Evolutionary conservation across 2,113 vertebrate genomes (phyloP), one percentile per base, ranked within the genome.

Genomic region (Rhodinocichla rosea): DNA sequence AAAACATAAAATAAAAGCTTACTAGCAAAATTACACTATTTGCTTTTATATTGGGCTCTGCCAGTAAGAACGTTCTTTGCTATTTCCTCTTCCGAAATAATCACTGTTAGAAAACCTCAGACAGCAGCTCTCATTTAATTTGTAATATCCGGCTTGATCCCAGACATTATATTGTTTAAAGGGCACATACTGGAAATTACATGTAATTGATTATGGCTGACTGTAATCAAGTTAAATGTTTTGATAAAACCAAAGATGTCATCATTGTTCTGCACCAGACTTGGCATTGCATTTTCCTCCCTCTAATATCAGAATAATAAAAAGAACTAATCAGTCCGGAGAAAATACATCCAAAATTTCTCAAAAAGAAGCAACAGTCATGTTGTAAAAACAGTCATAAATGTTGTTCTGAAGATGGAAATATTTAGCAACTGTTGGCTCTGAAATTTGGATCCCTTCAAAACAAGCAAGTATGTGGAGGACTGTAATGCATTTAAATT

Each of bases 171-270:
- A 21, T 12, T 16, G 55, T 77, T 95, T 96, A 94, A 94, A 96
- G 71, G 74, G 37, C 60, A 88, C 44, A 67, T 77, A 69, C 55
- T 55, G 26, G 63, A 93, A 96, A 84, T 87, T 64, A 68, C 53
- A 59, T 8, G 17, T 78, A 96, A 74, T 87, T 86, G 75, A 94
- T 95, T 93, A 90, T 4, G 16, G 55, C 55, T 84, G 49, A 89
- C 68, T 83, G 55, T 93, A 94, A 92, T 86, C 60, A 89, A 91
- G 37, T 87, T 92, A 83, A 93, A 94, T 82, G 16, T 55, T 92
- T 87, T 87, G 49, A 90, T 71, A 91, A 74, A 85, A 74, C 21
- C 35, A 50, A 87, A 91, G 45, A 75, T 73, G 39, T 39, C 77
- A 78, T 78, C 20, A 1, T 33, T 77, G 47, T 50, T 76, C 87